Percentiles rank a stretch among this genome's conserved stretches.
Conservation (phyloP, 2,113 vertebrate species). For the Aphyosemion australe region DNA sequence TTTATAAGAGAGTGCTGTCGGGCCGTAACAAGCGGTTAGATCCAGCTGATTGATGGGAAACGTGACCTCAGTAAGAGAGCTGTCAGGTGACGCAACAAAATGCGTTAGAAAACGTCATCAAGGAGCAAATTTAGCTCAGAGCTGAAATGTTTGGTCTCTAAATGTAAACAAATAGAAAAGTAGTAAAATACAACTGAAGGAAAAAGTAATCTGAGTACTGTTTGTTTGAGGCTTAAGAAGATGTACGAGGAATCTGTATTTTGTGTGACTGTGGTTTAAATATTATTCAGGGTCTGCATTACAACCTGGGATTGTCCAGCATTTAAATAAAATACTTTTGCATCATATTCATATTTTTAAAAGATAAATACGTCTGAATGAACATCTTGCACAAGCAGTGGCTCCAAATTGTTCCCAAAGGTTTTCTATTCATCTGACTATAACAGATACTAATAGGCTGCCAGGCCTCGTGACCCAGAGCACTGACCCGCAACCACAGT, state of each 20-base stretch:
- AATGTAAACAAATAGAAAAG: too few species aligned
- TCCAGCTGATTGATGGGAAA: not conserved
- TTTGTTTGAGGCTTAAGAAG: too few species aligned
- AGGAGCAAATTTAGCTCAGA: not conserved
- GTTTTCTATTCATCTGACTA: too few species aligned
- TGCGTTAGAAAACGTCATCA: not conserved
- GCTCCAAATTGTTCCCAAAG: not conserved
- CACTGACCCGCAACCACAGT: too few species aligned
- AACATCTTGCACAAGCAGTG: not conserved
- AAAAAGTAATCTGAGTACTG: too few species aligned
- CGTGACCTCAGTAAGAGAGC: not conserved
- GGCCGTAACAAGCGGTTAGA: not conserved
- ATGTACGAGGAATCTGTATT: too few species aligned
- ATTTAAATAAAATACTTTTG: not conserved
- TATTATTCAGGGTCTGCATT: not conserved
- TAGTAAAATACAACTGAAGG: too few species aligned
- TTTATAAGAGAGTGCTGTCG: not conserved
- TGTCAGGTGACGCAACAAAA: too few species aligned
- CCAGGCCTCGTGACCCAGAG: too few species aligned
- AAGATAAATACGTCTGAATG: not conserved
- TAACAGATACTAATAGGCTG: too few species aligned
- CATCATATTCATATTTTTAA: not conserved
- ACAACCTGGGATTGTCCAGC: not conserved
- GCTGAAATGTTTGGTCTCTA: too few species aligned
- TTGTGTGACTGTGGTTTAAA: not conserved